A percentile compares a stretch with the other conserved stretches of the same genome.
These are phyloP conservation scores for Tapirus indicus DNA, from an alignment of 2,797 vertebrate genomes.

Conservation along the genomic window DNA sequence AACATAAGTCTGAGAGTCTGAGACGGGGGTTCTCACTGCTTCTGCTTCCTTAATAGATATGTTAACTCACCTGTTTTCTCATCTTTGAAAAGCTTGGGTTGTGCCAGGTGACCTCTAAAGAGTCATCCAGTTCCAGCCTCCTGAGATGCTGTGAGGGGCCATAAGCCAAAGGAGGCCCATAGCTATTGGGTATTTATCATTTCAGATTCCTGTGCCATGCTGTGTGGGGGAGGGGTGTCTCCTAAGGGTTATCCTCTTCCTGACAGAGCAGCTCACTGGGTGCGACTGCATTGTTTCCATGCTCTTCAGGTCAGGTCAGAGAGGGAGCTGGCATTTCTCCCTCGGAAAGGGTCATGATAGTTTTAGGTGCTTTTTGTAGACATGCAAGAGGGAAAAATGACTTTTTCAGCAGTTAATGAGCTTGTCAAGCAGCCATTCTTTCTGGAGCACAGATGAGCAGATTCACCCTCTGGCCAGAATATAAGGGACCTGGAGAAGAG, in stretches of 20 bases:
- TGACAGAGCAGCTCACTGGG: not conserved
- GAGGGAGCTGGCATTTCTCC: slow-evolving; percentile 24
- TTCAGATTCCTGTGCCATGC: not conserved
- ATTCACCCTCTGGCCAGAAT: not conserved
- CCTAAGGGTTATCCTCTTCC: not conserved
- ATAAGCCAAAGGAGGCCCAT: not conserved
- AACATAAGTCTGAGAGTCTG: not conserved
- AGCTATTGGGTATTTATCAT: not conserved
- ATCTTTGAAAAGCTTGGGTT: not conserved
- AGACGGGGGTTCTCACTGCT: not conserved
- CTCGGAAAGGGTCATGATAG: not conserved
- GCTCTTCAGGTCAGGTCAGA: slow-evolving; percentile 35
- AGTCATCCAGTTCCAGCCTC: not conserved
- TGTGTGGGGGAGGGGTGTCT: not conserved
- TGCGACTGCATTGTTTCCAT: not conserved
- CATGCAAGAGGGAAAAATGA: not conserved
- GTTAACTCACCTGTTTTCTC: not conserved
- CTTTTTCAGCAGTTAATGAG: not conserved
- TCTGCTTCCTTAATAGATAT: not conserved
- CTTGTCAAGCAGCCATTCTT: not conserved
- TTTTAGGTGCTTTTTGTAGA: slow-evolving; percentile 45
- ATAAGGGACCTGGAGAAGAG: not conserved
- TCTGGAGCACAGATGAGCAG: not conserved
- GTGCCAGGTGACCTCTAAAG: not conserved
- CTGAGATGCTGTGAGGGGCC: not conserved